A percentile compares a stretch with the other conserved stretches of the same genome.
phyloP scores from a whole-genome alignment of 2,113 vertebrate genomes.

The Trematocara unimaculatum region DNA sequence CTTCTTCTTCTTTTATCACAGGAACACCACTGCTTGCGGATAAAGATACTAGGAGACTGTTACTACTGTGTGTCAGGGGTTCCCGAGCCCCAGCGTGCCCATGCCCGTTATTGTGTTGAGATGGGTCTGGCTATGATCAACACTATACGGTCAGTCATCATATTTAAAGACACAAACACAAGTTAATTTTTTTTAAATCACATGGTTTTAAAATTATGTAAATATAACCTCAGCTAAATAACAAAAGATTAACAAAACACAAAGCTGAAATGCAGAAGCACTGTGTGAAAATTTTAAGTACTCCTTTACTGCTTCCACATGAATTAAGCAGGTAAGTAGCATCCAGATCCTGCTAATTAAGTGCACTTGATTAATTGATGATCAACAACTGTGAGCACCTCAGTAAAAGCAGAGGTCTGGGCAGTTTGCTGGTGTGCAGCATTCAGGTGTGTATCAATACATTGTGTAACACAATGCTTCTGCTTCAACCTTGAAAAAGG shows the following conservation, averaged over 20 bases:
- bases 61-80: constrained; percentile 97
- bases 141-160: constrained; percentile 80
- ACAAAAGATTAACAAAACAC: neutral
- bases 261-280: neutral
- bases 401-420: neutral
- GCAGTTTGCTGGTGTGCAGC: neutral
- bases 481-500: neutral
- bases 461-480: neutral
- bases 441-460: neutral
- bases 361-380: neutral
- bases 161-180: neutral
- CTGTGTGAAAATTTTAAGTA: neutral
- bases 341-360: neutral
- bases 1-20: constrained; percentile 24
- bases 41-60: constrained; percentile 86
- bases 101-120: constrained; percentile 91
- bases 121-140: constrained; percentile 97
- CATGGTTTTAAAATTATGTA: neutral
- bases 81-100: constrained; percentile 88
- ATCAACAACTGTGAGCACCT: neutral
- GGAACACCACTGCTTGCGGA: constrained; percentile 93
- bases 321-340: neutral
- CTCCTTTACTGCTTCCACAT: neutral
- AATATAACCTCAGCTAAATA: neutral
- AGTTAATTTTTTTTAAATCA: neutral